Conservation (phyloP, 92 coral and sea anemone species). For the Diadumene lineata region DNA sequence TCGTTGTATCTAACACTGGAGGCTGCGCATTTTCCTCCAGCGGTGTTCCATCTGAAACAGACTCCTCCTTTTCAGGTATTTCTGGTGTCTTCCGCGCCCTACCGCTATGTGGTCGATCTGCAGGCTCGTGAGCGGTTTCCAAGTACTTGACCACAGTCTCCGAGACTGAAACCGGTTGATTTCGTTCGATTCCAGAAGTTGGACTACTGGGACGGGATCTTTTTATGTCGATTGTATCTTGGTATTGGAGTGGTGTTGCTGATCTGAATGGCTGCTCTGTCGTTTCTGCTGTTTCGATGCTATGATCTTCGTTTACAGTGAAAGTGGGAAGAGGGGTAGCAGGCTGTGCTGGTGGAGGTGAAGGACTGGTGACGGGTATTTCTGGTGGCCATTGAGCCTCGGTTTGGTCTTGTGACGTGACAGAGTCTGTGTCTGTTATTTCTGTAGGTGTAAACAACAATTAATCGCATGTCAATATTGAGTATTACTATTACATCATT, state of each 20-base stretch:
- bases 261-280: constrained; percentile 9
- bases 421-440: constrained; percentile 8
- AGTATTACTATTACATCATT: neutral
- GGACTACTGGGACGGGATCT: constrained; percentile 80
- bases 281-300: neutral
- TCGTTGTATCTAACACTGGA: neutral
- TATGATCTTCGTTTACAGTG: neutral
- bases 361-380: neutral
- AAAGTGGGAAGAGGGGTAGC: neutral
- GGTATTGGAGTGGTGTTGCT: constrained; percentile 29
- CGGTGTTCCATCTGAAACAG: constrained; percentile 5
- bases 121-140: constrained; percentile 74
- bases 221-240: constrained; percentile 65
- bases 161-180: constrained; percentile 58
- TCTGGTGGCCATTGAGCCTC: constrained; percentile 35
- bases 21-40: neutral
- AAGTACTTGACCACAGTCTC: constrained; percentile 63
- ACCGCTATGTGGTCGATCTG: constrained; percentile 57
- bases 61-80: constrained; percentile 28
- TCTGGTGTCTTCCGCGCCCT: constrained; percentile 53
- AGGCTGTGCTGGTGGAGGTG: neutral
- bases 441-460: neutral
- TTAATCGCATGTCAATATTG: neutral
- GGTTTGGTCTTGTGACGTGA: constrained; percentile 11
- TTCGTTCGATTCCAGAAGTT: constrained; percentile 39